Evolutionary conservation across 1,140 invertebrate genomes (phyloP).

Genomic region (Habropoda laboriosa): DNA sequence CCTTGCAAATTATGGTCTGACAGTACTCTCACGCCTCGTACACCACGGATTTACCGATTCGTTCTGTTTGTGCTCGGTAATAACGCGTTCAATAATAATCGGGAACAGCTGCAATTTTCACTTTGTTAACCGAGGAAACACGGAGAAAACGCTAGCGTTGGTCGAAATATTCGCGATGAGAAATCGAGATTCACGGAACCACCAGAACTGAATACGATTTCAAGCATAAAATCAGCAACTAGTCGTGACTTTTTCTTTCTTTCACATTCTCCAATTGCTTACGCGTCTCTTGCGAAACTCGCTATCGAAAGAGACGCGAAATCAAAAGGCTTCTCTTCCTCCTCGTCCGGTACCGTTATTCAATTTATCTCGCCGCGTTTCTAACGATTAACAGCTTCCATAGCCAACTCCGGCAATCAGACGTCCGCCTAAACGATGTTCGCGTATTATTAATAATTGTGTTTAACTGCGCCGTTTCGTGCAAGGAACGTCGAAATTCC

Average conservation of each 20-base stretch:
- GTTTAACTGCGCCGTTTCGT: too few species aligned
- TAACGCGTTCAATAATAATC: conserved; percentile 8
- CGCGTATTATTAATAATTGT: conserved; percentile 36
- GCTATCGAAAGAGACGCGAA: background rate
- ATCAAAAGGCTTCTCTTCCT: conserved; percentile 13
- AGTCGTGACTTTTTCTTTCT: too few species aligned
- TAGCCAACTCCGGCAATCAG: background rate
- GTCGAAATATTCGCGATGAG: background rate
- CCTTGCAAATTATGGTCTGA: conserved; percentile 32
- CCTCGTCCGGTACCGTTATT: conserved; percentile 39
- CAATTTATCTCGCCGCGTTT: conserved; percentile 25
- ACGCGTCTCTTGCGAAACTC: background rate
- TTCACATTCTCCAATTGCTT: background rate
- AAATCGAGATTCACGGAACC: background rate
- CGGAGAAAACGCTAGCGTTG: background rate
- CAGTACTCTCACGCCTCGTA: background rate
- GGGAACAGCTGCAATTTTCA: conserved; percentile 15
- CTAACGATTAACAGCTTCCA: conserved; percentile 11
- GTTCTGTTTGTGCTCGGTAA: conserved; percentile 18
- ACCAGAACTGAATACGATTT: too few species aligned
- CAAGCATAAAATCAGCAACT: too few species aligned
- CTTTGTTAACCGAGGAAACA: background rate
- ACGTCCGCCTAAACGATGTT: background rate
- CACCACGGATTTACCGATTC: conserved; percentile 26
- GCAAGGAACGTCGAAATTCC: background rate